Evolutionary conservation across 1,140 invertebrate genomes (phyloP).

Genomic region (Palaemon carinicauda): DNA sequence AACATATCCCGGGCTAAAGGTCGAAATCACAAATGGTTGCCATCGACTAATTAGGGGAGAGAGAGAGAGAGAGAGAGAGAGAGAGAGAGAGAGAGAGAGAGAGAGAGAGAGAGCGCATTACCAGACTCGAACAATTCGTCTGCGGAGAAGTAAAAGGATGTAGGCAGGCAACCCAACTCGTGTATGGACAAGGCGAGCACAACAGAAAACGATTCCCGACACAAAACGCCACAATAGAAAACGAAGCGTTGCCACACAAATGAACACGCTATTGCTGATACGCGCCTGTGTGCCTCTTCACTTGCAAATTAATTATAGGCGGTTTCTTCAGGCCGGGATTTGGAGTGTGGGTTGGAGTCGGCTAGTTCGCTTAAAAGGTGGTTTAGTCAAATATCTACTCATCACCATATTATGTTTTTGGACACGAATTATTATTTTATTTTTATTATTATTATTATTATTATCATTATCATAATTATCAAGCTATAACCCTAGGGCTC

Average conservation of each 20-base stretch:
- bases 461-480: no score
- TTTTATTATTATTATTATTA: no score
- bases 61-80: conserved; percentile 16
- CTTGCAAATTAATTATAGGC: background rate
- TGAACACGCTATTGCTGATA: background rate
- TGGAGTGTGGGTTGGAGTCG: no score
- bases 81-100: conserved; percentile 17
- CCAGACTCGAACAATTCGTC: conserved; percentile 15
- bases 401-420: no score
- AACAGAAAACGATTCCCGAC: conserved; percentile 36
- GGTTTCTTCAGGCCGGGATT: no score
- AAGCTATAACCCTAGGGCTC: no score
- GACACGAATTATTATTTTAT: no score
- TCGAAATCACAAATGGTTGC: conserved; percentile 23
- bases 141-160: background rate
- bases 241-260: conserved; percentile 25
- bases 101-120: conserved; percentile 18
- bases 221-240: conserved; percentile 32
- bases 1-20: conserved; percentile 5
- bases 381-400: no score
- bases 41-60: conserved; percentile 19
- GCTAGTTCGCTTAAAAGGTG: no score
- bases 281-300: background rate
- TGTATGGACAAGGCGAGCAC: conserved; percentile 41
- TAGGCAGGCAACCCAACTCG: conserved; percentile 4